Base-by-base conservation (phyloP, 2,888 invertebrate species). In the Arge pagana region DNA sequence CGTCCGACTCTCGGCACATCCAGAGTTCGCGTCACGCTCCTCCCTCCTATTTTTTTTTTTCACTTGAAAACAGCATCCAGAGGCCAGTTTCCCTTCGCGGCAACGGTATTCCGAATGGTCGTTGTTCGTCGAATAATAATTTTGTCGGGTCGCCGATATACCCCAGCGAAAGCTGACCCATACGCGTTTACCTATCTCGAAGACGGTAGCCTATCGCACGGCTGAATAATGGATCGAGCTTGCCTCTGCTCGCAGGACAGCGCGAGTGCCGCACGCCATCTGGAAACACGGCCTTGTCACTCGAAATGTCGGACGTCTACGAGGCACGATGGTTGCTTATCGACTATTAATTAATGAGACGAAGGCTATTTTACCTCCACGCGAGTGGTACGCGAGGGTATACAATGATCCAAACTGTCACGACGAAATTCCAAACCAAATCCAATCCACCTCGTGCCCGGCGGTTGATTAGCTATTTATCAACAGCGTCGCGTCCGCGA, bases 341-440 rank as follows among this genome's bases (percentile, higher is more conserved):
- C 58, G 61, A 57, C 68, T 67, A 74, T 74, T 71, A 75, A 74
- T 74, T 74, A 73, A 74, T 72, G 61, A 73, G 67, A 62, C 59
- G 52, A 55, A 56, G 13, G 45, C 45, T 31, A 52, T 40, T 36
- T 48, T 49, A 52, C 26, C 30, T 19, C n/a, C 13, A 30, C 11
- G 7, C 4, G 21, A 11, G 5, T 18, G 7, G 26, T 10, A 10
- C 10, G 26, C 16, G 10, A 3, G 26, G 15, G n/a, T 18, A 4
- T 11, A n/a, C 33, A 10, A 33, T 33, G 13, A 33, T 13, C 6
- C 13, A 33, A 8, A 33, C 8, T 33, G 13, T 33, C 33, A 7
- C 37, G n/a, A n/a, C n/a, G n/a, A n/a, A n/a, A n/a, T n/a, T n/a
- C n/a, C n/a, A n/a, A n/a, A n/a, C n/a, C n/a, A n/a, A n/a, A n/a